These are phyloP conservation scores for Xanthorhoe designata DNA, from an alignment of 2,888 invertebrate genomes.

Conservation along the genomic window DNA sequence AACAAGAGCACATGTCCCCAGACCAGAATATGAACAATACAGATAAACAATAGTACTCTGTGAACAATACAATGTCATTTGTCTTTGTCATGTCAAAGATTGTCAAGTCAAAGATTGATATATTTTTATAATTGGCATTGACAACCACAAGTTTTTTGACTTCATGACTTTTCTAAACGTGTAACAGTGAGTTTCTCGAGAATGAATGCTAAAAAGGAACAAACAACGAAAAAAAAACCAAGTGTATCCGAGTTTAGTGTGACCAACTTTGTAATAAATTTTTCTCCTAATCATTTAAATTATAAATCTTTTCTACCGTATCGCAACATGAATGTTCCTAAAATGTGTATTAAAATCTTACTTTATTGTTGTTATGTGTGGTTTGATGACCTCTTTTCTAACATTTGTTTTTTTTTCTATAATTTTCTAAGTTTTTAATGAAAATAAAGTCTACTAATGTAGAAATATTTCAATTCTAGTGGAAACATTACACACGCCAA, in stretches of 20 bases:
- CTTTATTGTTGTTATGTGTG: too few relatives aligned
- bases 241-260: constrained; percentile 24
- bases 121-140: not conserved
- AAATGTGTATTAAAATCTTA: not conserved
- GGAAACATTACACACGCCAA: constrained; percentile 84
- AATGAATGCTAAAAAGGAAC: not conserved
- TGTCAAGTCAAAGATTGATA: too few relatives aligned
- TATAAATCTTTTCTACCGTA: not conserved
- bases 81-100: too few relatives aligned
- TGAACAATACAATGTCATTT: too few relatives aligned
- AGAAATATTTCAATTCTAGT: constrained; percentile 4
- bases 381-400: too few relatives aligned
- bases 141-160: not conserved
- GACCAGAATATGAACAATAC: too few relatives aligned
- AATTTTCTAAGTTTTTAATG: not conserved
- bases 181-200: constrained; percentile 17
- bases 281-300: not conserved
- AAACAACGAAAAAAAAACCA: not conserved
- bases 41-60: too few relatives aligned
- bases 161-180: not conserved
- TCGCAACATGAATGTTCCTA: not conserved
- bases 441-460: constrained; percentile 11
- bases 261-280: constrained; percentile 2
- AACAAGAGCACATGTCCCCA: constrained; percentile 55
- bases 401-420: not conserved